Evolutionary conservation across 2,113 vertebrate species (phyloP).

Genomic region (Zosterops pallidus): DNA sequence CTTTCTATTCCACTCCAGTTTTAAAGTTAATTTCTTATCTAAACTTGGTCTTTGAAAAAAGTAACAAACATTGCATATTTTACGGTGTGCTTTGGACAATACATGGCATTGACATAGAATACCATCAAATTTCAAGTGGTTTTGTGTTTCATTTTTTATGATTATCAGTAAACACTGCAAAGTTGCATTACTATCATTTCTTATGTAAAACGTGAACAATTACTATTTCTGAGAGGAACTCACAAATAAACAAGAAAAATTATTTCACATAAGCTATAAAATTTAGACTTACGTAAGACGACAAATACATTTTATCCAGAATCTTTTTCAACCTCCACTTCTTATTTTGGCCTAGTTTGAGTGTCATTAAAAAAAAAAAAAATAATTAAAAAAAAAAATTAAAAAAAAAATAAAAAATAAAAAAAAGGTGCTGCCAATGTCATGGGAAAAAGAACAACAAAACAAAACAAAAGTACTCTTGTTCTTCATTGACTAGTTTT

Average conservation of each 20-base stretch:
- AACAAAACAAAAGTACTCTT: background rate
- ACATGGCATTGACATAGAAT: background rate
- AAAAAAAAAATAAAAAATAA: too few species aligned
- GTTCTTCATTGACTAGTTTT: background rate
- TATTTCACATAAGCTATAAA: background rate
- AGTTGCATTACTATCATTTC: background rate
- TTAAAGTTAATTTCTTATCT: background rate
- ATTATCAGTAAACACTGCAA: background rate
- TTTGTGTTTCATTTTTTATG: background rate
- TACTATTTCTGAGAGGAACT: background rate
- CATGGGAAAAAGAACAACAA: background rate
- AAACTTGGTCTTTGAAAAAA: background rate
- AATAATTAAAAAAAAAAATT: background rate
- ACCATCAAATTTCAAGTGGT: background rate
- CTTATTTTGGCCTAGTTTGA: background rate
- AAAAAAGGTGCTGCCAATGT: fast-evolving
- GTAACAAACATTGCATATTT: background rate
- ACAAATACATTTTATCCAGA: background rate
- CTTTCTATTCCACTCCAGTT: background rate
- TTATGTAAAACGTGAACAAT: background rate
- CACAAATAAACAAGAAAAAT: background rate
- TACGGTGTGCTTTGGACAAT: background rate
- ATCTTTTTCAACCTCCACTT: background rate
- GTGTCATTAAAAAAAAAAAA: background rate
- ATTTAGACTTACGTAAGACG: background rate